phyloP scores from a whole-genome alignment of 2,888 invertebrate species.

The Microctonus aethiopoides region DNA sequence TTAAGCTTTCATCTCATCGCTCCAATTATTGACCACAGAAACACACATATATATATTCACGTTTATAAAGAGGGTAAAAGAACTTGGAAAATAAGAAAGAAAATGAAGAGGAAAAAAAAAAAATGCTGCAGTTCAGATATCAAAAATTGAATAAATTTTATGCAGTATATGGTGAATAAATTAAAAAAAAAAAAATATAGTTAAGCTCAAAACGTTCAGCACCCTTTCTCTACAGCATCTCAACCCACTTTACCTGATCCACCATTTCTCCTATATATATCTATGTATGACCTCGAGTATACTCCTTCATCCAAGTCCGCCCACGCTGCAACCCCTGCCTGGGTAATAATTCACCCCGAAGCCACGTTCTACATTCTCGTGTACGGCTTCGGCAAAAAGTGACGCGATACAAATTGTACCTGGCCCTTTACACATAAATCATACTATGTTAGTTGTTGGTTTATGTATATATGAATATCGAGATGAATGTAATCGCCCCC shows the following conservation, averaged over 20 bases:
- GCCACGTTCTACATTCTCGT: slow-evolving; percentile 28
- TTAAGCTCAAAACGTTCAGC: neutral
- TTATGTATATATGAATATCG: neutral
- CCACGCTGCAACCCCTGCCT: slow-evolving; percentile 44
- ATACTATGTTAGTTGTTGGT: slow-evolving; percentile 37
- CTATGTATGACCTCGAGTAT: neutral
- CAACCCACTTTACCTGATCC: neutral
- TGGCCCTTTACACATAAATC: slow-evolving; percentile 59
- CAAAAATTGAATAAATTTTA: neutral
- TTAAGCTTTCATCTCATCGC: neutral
- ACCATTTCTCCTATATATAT: neutral
- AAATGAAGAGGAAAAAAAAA: neutral
- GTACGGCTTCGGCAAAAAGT: slow-evolving; percentile 54
- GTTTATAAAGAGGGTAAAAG: neutral
- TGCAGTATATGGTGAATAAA: neutral
- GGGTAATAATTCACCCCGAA: slow-evolving; percentile 56
- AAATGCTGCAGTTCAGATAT: neutral
- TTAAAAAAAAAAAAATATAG: neutral
- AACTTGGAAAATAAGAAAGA: neutral
- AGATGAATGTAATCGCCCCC: neutral
- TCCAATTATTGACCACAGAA: neutral
- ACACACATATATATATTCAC: neutral
- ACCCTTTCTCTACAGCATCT: neutral
- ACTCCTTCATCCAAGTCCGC: slow-evolving; percentile 18
- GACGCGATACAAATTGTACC: slow-evolving; percentile 63